phyloP scores from a whole-genome alignment of 2,888 invertebrate species.

The Amblyteles armatorius region DNA sequence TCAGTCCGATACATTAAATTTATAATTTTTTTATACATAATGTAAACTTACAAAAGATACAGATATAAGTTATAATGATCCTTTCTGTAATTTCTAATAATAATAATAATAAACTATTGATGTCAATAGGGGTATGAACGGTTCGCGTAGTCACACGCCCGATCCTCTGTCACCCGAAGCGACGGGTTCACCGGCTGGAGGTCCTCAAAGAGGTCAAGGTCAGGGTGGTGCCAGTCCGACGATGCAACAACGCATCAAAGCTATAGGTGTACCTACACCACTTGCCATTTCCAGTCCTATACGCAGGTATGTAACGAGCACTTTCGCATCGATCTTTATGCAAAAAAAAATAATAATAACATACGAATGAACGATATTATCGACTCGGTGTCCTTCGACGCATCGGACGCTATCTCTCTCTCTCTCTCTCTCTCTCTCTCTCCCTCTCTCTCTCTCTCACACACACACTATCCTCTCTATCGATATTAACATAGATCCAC shows the following conservation, averaged over 20 bases:
- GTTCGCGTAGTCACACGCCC: constrained; percentile 87
- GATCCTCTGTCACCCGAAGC: constrained; percentile 88
- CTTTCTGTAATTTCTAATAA: background rate
- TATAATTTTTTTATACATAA: too few relatives aligned
- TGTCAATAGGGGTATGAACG: constrained; percentile 87
- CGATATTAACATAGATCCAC: constrained; percentile 44
- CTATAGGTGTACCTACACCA: constrained; percentile 95
- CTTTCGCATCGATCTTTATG: constrained; percentile 24
- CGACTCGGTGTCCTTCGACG: constrained; percentile 46
- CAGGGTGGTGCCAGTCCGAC: constrained; percentile 90
- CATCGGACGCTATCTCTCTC: constrained; percentile 11
- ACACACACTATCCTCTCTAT: constrained; percentile 31
- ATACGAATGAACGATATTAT: constrained; percentile 25
- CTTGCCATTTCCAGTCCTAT: constrained; percentile 95
- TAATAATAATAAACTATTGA: constrained; percentile 24
- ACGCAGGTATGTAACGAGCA: constrained; percentile 88
- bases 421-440: constrained; percentile 3
- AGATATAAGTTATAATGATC: too few relatives aligned
- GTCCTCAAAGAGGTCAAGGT: constrained; percentile 77
- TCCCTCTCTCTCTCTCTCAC: constrained; percentile 7
- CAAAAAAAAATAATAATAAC: constrained; percentile 17
- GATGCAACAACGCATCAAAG: constrained; percentile 96
- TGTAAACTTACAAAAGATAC: too few relatives aligned
- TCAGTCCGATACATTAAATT: too few relatives aligned
- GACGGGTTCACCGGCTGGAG: constrained; percentile 84